Evolutionary conservation across 1,140 invertebrate genomes (phyloP), one percentile per base, ranked within the genome.

Genomic region (Scylla paramamosain): DNA sequence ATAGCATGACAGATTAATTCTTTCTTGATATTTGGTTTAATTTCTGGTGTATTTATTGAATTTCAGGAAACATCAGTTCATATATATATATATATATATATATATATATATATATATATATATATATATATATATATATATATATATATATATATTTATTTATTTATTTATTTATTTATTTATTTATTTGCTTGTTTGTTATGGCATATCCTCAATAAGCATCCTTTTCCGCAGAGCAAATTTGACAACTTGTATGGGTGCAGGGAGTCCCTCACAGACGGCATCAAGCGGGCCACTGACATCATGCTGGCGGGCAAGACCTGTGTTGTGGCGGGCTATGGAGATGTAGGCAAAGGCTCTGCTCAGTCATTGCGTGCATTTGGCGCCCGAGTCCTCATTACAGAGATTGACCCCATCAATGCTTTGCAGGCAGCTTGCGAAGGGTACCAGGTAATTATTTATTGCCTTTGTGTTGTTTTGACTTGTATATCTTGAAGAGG

Each of bases 161-260:
- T n/a, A n/a, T n/a, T n/a, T n/a, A n/a, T n/a, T n/a, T n/a, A n/a
- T n/a, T n/a, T n/a, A n/a, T n/a, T 14, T 77, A n/a, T 77, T n/a
- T 77, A 14, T 82, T 82, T 82, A 82, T 82, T 82, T 28, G 20
- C 77, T 7, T 28, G 7, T 25, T 83, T 83, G 6, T 83, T 83
- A 90, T 25, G 31, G 25, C n/a, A 94, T 6, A 39, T 28, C 25
- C 25, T n/a, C 46, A 59, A n/a, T 83, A 94, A 16, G 0, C n/a
- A 88, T 87, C 84, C 0, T 91, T 84, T 67, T 96, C 97, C 97
- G 52, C 96, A 99, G 98, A 99, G 99, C 97, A 99, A 99, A 97
- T 99, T 99, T 97, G 99, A 99, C 97, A 99, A 99, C 97, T 97
- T 99, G 45, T 99, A 99, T 97, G 99, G 99, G 95, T 99, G 99